Evolutionary conservation across 2,797 vertebrate genomes (phyloP).

Genomic region (Synaphobranchus kaupii): DNA sequence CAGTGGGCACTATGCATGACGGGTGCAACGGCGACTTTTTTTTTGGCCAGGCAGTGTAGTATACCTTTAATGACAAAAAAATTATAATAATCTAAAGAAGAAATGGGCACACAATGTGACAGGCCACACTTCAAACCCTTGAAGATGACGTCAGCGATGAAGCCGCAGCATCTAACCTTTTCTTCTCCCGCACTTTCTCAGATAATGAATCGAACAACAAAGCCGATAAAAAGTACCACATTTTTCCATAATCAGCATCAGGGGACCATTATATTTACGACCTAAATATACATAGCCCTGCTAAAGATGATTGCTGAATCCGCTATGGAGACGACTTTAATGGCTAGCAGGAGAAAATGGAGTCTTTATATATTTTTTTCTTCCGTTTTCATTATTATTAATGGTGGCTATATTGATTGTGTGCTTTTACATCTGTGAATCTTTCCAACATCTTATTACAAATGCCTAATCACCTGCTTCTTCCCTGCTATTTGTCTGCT

Average conservation of each 20-base stretch:
- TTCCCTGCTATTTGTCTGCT: neutral
- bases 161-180: neutral
- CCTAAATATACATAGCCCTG: neutral
- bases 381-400: constrained; percentile 31
- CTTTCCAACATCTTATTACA: constrained; percentile 11
- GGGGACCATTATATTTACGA: neutral
- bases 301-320: neutral
- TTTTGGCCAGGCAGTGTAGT: no score
- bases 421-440: constrained; percentile 22
- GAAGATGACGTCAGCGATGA: no score
- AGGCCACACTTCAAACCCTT: no score
- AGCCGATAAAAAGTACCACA: neutral
- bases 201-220: neutral
- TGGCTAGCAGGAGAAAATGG: constrained; percentile 13
- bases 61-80: no score
- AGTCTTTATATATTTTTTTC: neutral
- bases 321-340: neutral
- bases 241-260: neutral
- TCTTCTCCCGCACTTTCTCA: neutral
- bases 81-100: no score
- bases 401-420: constrained; percentile 26
- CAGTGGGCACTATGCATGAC: no score
- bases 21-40: no score
- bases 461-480: constrained; percentile 4
- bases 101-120: no score